Evolutionary conservation across 2,888 invertebrate species (phyloP), one percentile per base, ranked within the genome.

Genomic region (Eumacrocentrus americanus): DNA sequence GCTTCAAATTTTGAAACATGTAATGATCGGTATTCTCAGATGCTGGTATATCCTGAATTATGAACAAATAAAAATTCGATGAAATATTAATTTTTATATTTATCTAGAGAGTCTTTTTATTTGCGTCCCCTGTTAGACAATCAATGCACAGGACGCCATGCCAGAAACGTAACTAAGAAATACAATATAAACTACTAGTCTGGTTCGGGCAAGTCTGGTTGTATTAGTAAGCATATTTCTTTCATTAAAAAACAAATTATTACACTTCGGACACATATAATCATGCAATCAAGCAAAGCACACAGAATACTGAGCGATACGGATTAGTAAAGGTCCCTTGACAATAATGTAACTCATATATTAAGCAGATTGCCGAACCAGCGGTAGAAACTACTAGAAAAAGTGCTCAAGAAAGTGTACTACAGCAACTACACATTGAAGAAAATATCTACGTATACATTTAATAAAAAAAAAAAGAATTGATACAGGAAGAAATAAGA

Each of bases 1-100:
- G 87, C 52, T 85, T 82, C 64, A 94, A 82, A 75, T 91, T 89
- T 82, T 88, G 89, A 70, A 91, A 89, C 86, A 91, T 89, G 80
- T 91, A 91, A 80, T 89, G 89, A 65, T 75, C 73, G 18, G 75
- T 74, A 69, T 89, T 88, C 76, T 88, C 87, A 14, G 86, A 85
- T 2, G 89, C 88, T 64, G 90, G 87, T 80, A 92, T 89, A 72
- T 92, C 91, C 92, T 92, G 77, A 44, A n/a, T 47, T 46, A 22
- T 37, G 22, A 37, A 56, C 11, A 23, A 52, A 35, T 60, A 40
- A 46, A 46, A 46, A 58, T 34, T 60, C 40, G 7, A 12, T n/a
- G 7, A 35, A n/a, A 3, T 2, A 29, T 52, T 40, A 11, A 16
- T 16, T 42, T 38, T 66, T 47, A 60, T 59, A 61, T 62, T 16